These are phyloP conservation scores for Dysmachus trigonus DNA, from an alignment of 2,888 invertebrate genomes.

Conservation along the genomic window DNA sequence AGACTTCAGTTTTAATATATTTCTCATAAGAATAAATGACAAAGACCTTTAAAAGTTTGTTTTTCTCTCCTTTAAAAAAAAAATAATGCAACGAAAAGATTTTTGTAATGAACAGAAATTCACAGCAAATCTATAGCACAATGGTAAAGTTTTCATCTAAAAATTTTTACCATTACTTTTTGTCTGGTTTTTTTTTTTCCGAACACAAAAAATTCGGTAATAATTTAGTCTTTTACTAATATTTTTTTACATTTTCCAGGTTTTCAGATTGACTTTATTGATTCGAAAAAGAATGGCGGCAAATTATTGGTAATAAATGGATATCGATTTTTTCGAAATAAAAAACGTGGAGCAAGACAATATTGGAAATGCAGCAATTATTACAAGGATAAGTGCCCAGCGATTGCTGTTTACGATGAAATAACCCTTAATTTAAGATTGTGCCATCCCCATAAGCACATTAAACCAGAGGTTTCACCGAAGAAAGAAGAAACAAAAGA, in stretches of 20 bases:
- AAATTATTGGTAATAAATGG: slow-evolving; percentile 64
- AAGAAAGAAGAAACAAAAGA: slow-evolving; percentile 57
- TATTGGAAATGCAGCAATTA: slow-evolving; percentile 65
- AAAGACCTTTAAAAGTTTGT: neutral
- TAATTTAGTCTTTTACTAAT: slow-evolving; percentile 10
- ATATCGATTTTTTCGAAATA: slow-evolving; percentile 63
- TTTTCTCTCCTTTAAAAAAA: neutral
- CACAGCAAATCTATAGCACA: neutral
- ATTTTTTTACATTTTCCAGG: slow-evolving; percentile 53
- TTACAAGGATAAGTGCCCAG: slow-evolving; percentile 64
- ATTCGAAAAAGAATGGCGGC: slow-evolving; percentile 64
- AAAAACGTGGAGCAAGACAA: slow-evolving; percentile 62
- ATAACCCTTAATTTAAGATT: slow-evolving; percentile 59
- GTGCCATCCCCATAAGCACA: slow-evolving; percentile 63
- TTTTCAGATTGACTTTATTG: slow-evolving; percentile 63
- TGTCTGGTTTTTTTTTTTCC: neutral
- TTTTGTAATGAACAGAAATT: neutral
- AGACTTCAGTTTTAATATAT: neutral
- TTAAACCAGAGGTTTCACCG: slow-evolving; percentile 57
- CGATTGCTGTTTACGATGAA: slow-evolving; percentile 64
- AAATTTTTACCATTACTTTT: neutral
- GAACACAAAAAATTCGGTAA: neutral
- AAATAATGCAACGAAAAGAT: neutral
- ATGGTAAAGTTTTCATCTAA: neutral
- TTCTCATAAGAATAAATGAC: neutral